These are phyloP conservation scores for Tetraneura akinire DNA, from an alignment of 1,140 invertebrate species.

Conservation along the genomic window DNA sequence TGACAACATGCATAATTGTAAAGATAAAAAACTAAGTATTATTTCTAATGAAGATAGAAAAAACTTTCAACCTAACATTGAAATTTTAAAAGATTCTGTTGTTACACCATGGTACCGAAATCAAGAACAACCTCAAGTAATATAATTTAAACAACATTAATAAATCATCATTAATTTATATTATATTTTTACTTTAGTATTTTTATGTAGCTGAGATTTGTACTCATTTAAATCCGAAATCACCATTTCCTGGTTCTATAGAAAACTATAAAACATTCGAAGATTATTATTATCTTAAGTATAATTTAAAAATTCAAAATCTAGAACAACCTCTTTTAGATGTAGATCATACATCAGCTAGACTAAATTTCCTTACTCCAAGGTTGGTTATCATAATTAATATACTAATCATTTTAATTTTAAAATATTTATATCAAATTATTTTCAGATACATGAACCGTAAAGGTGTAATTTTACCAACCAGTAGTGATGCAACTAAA, in stretches of 20 bases:
- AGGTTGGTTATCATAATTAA: conserved; percentile 63
- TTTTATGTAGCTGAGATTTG: conserved; percentile 96
- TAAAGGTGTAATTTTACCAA: conserved; percentile 91
- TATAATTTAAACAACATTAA: conserved; percentile 12
- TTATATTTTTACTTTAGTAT: conserved; percentile 67
- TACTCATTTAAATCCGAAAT: conserved; percentile 82
- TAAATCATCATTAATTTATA: neutral
- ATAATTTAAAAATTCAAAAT: conserved; percentile 88
- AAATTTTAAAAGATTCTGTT: conserved; percentile 88
- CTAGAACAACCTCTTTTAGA: conserved; percentile 87
- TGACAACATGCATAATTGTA: conserved; percentile 68
- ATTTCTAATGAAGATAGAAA: conserved; percentile 69
- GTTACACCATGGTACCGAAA: conserved; percentile 99
- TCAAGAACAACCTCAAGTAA: conserved; percentile 88
- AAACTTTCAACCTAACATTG: conserved; percentile 75
- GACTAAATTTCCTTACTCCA: conserved; percentile 94
- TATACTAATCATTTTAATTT: too few relatives aligned
- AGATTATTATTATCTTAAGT: conserved; percentile 93
- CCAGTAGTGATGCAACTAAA: conserved; percentile 87
- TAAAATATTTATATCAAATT: neutral
- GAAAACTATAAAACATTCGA: conserved; percentile 88
- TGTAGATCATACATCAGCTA: conserved; percentile 95
- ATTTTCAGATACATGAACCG: conserved; percentile 83
- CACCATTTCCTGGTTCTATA: conserved; percentile 83
- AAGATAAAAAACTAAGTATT: conserved; percentile 63